Base-by-base conservation (phyloP, 2,888 invertebrate species). In the Apamea monoglypha region DNA sequence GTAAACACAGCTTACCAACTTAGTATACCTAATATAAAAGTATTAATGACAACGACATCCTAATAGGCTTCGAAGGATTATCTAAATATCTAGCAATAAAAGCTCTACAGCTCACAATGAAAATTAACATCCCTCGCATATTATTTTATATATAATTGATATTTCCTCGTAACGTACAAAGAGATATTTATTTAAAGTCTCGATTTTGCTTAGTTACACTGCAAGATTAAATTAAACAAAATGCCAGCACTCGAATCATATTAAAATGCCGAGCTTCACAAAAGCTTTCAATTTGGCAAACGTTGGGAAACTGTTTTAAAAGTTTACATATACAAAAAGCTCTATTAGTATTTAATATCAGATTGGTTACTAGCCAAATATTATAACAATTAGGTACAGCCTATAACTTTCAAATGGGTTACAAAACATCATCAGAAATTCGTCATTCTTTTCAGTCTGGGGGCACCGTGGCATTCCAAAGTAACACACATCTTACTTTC, bases 201-300 rank as follows among this genome's bases (percentile, higher is more conserved):
- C 53, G 1, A 61, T 61, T 76, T 71, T 70, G 25, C 64, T 69
- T 78, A 75, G 64, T 63, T 75, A 63, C 36, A 53, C n/a, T 73
- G 25, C 14, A 56, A 68, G n/a, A 71, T 74, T 64, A 72, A 82
- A 71, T 76, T 61, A 72, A 78, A 70, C 36, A 74, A 73, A 76
- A 82, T 76, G 40, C 68, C 64, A 80, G 74, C 78, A 59, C 68
- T 78, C 70, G 32, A 69, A 70, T 78, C 50, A 66, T 76, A 74
- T 78, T 40, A 80, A 86, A 84, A 78, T 82, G 40, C n/a, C 50
- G 73, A 70, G 76, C 66, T 80, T 74, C 72, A 80, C 79, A 85
- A 85, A 84, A 86, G 81, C 82, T 87, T 83, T 86, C 63, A 83
- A 85, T 84, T 88, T 90, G 84, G 86, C 82, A 88, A 87, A 86